Evolutionary conservation across 35 echinoderm and acorn worm genomes (phyloP), one percentile per base, ranked within the genome.

Genomic region (Apostichopus parvimensis): DNA sequence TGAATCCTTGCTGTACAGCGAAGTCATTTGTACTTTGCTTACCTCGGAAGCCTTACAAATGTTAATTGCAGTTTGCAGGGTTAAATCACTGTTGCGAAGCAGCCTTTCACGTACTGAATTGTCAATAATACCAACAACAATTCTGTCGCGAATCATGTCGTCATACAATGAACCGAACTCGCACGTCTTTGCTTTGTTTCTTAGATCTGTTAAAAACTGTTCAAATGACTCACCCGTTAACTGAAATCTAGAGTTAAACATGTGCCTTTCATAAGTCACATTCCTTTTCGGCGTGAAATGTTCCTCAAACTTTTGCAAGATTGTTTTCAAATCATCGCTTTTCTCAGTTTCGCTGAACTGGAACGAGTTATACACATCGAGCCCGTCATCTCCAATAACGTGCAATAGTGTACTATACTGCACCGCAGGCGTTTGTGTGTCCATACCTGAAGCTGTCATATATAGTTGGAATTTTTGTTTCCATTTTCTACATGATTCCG

Each of bases 401-500:
- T 86, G 82, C 53, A 86, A n/a, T 22, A 86, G 54, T 9, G 58
- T 86, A 14, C 53, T 86, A 58, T 6, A 56, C 56, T 57, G 82
- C 59, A 54, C 58, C 7, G 5, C 8, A 8, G 53, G 5, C 5
- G 10, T 8, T 18, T 86, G 94, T 91, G 75, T 90, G 25, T 77
- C 22, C 17, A 70, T 53, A 7, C 59, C 82, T 58, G 82, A 13
- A 8, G 87, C 34, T 77, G 80, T 61, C 84, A 86, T 18, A 76
- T 87, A 86, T 17, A 86, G 8, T 18, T 59, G 10, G 21, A 86
- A 86, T n/a, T 25, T 86, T 59, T 86, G 82, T 64, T 58, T 54
- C 53, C 53, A 86, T 59, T n/a, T 79, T 86, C 20, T 9, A 6
- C 53, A 86, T 28, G 71, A 90, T 17, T 96, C 87, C 24, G 91